Conservation (phyloP, 2,888 invertebrate species). For the Sphaerophoria taeniata region DNA sequence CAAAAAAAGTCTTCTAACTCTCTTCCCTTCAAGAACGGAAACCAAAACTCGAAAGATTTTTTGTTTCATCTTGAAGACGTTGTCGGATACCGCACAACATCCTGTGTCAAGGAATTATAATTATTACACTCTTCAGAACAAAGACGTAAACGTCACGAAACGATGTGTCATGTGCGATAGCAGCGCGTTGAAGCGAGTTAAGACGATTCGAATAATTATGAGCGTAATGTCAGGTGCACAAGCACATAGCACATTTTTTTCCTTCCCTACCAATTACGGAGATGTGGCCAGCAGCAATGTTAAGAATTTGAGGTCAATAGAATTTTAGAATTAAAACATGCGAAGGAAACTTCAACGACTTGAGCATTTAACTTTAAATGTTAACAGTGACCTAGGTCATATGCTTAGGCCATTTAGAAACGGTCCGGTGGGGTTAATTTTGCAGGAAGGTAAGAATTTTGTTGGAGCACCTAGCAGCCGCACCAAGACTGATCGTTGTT, state of each 20-base stretch:
- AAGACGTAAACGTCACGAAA: conserved; percentile 37
- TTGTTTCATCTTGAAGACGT: conserved; percentile 66
- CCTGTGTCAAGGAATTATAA: conserved; percentile 73
- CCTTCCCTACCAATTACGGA: not conserved
- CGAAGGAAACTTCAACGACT: not conserved
- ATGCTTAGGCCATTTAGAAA: too few species aligned
- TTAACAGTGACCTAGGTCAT: too few species aligned
- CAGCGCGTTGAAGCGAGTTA: conserved; percentile 42
- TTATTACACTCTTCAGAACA: conserved; percentile 70
- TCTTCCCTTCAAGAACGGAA: conserved; percentile 55
- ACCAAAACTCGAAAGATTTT: conserved; percentile 53
- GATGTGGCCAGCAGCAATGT: conserved; percentile 15
- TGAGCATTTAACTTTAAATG: not conserved
- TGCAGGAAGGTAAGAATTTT: too few species aligned
- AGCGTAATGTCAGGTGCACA: conserved; percentile 54
- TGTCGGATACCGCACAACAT: conserved; percentile 71
- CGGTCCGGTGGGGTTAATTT: too few species aligned
- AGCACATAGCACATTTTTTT: not conserved
- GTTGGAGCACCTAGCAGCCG: too few species aligned
- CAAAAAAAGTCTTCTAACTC: conserved; percentile 5
- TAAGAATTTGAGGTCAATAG: not conserved
- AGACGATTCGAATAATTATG: conserved; percentile 48
- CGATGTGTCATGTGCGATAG: conserved; percentile 28
- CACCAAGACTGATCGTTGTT: too few species aligned
- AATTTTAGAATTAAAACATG: not conserved